phyloP scores from a whole-genome alignment of 2,888 invertebrate species.

The Galeruca laticollis region DNA sequence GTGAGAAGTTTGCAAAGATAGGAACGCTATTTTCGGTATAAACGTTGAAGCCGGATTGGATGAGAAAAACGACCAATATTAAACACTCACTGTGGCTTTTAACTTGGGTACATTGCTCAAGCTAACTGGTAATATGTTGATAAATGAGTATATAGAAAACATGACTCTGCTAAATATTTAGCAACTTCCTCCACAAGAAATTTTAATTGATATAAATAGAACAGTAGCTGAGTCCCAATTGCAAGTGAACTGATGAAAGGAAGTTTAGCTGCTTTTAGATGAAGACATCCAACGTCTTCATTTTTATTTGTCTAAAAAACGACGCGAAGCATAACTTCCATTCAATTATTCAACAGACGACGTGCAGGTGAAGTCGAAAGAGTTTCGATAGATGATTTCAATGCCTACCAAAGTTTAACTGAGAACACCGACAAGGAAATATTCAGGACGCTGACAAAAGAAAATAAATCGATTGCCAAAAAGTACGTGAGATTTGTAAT shows the following conservation, averaged over 20 bases:
- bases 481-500: conserved; percentile 36
- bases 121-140: conserved; percentile 14
- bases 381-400: conserved; percentile 17
- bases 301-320: conserved; percentile 4
- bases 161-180: conserved; percentile 6
- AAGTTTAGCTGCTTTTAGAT: conserved; percentile 15
- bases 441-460: conserved; percentile 13
- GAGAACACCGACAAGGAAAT: conserved; percentile 23
- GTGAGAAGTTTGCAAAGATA: no score
- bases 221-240: conserved; percentile 24
- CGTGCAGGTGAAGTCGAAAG: conserved; percentile 24
- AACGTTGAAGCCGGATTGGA: conserved; percentile 39
- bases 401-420: conserved; percentile 6
- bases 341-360: conserved; percentile 38
- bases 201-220: conserved; percentile 11
- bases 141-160: conserved; percentile 27
- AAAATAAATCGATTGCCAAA: conserved; percentile 16
- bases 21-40: conserved; percentile 34
- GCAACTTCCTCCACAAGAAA: conserved; percentile 15
- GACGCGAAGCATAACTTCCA: conserved; percentile 18
- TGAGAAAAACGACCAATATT: conserved; percentile 1
- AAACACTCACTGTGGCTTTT: conserved; percentile 19
- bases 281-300: conserved; percentile 4
- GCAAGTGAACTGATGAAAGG: conserved; percentile 5
- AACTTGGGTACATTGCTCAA: conserved; percentile 19